Conservation (phyloP, 2,888 invertebrate genomes). For the Urechis unicinctus region DNA sequence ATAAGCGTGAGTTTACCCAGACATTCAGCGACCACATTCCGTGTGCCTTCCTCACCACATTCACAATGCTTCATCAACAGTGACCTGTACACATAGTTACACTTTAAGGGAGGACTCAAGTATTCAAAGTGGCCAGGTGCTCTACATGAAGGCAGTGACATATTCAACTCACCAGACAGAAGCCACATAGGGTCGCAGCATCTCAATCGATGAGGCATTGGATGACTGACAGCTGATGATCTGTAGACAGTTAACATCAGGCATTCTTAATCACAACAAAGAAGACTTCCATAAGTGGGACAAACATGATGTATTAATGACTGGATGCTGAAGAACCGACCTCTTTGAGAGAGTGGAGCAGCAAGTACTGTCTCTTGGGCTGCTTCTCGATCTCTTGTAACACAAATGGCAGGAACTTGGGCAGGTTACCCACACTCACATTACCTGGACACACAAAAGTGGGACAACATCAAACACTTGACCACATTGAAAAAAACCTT, state of each 20-base stretch:
- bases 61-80: constrained; percentile 91
- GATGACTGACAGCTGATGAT: constrained; percentile 78
- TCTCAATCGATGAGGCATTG: constrained; percentile 67
- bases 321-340: constrained; percentile 54
- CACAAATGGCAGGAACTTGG: constrained; percentile 88
- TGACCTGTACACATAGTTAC: constrained; percentile 46
- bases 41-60: constrained; percentile 94
- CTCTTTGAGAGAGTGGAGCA: constrained; percentile 95
- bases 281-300: not conserved
- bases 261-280: not conserved
- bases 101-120: not conserved
- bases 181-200: constrained; percentile 58
- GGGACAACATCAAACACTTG: not conserved
- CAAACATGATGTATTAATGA: not conserved
- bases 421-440: constrained; percentile 90
- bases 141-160: too few species aligned
- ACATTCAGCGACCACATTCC: constrained; percentile 98
- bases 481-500: too few species aligned
- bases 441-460: constrained; percentile 57
- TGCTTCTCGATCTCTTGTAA: constrained; percentile 87
- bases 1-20: constrained; percentile 89
- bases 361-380: constrained; percentile 88
- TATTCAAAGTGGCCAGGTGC: too few species aligned
- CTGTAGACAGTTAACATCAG: constrained; percentile 47
- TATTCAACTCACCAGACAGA: constrained; percentile 65